Evolutionary conservation across 2,888 invertebrate species (phyloP).

Genomic region (Drosophila sordidula): DNA sequence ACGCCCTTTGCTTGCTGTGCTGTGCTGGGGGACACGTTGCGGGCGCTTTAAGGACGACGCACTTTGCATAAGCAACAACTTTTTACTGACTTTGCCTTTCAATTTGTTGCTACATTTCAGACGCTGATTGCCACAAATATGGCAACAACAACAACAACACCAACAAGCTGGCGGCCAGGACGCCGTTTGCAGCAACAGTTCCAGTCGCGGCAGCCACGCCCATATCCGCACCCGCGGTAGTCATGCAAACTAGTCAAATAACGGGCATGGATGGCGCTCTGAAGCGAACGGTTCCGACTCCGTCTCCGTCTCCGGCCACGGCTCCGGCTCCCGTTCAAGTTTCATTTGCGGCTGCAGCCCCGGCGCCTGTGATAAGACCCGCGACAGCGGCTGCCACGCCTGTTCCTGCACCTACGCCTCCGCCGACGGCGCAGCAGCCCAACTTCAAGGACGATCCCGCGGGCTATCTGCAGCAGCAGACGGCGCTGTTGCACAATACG

Average conservation of each 20-base stretch:
- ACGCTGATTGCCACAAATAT: conserved; percentile 68
- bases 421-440: conserved; percentile 84
- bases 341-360: conserved; percentile 21
- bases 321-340: conserved; percentile 9
- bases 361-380: conserved; percentile 67
- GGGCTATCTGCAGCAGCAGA: conserved; percentile 96
- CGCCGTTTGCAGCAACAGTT: conserved; percentile 22
- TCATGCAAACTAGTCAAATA: conserved; percentile 61
- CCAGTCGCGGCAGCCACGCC: conserved; percentile 24
- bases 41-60: conserved; percentile 73
- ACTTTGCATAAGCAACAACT: conserved; percentile 64
- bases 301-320: conserved; percentile 15
- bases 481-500: conserved; percentile 91
- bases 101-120: conserved; percentile 58
- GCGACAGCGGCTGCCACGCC: conserved; percentile 14
- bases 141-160: conserved; percentile 56
- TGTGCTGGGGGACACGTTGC: conserved; percentile 56
- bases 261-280: conserved; percentile 17
- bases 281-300: conserved; percentile 10
- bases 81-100: conserved; percentile 55
- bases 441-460: conserved; percentile 97
- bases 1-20: conserved; percentile 10
- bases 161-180: conserved; percentile 48
- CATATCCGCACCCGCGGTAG: conserved; percentile 24
- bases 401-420: conserved; percentile 11